Evolutionary conservation across 2,797 vertebrate genomes (phyloP).

Genomic region (Picus viridis): DNA sequence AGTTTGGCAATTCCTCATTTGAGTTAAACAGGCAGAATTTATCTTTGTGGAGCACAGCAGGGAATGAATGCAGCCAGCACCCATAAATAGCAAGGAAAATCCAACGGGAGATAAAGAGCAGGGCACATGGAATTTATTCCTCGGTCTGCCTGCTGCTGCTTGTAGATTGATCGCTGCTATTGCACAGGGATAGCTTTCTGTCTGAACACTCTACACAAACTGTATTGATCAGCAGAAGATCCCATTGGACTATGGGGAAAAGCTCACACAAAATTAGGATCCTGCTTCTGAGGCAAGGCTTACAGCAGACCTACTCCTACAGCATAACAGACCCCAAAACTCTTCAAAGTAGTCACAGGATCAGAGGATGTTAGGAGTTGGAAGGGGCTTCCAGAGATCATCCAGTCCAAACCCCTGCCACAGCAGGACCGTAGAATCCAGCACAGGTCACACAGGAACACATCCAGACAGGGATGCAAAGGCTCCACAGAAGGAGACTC

Average conservation of each 20-base stretch:
- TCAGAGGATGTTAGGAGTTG: no score
- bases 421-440: no score
- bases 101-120: background rate
- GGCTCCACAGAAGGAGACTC: no score
- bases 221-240: background rate
- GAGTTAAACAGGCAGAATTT: constrained; percentile 10
- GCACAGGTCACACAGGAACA: no score
- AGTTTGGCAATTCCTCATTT: background rate
- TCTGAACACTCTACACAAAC: background rate
- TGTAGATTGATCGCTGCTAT: background rate
- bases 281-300: background rate
- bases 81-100: constrained; percentile 13
- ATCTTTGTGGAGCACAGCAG: background rate
- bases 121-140: constrained; percentile 9
- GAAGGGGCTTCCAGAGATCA: no score
- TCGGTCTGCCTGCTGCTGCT: background rate
- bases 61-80: background rate
- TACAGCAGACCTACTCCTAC: background rate
- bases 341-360: background rate
- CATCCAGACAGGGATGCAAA: no score
- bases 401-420: no score
- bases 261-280: background rate
- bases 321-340: fast-evolving
- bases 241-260: background rate
- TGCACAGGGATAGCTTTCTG: background rate